Conservation (phyloP, 1,140 invertebrate species). For the Limonius californicus region DNA sequence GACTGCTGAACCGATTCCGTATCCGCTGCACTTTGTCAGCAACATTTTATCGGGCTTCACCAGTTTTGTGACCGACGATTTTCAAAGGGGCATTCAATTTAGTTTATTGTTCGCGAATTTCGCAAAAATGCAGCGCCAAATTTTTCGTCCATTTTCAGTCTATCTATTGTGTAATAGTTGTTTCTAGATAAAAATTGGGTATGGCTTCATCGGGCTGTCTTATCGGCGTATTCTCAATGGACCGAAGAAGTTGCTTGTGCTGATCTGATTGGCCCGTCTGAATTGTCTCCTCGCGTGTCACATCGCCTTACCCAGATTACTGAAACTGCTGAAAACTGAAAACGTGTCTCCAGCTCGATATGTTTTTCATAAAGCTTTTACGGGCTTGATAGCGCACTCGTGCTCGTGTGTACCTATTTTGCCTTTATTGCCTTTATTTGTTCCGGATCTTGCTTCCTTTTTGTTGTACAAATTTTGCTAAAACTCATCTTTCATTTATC, state of each 20-base stretch:
- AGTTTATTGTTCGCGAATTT: not conserved
- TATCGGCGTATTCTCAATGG: not conserved
- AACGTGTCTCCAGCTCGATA: not conserved
- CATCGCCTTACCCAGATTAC: not conserved
- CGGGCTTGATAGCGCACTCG: not conserved
- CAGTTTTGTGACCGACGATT: not conserved
- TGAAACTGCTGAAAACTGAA: not conserved
- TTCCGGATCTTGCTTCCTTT: too few species aligned
- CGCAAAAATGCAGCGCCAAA: not conserved
- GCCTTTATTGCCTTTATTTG: not conserved
- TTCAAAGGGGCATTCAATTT: not conserved
- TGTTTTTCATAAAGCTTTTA: not conserved
- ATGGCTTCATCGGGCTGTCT: too few species aligned
- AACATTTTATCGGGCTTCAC: not conserved
- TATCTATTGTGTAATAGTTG: too few species aligned
- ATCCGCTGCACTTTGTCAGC: constrained; percentile 1
- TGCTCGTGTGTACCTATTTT: not conserved
- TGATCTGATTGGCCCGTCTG: not conserved
- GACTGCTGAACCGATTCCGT: not conserved
- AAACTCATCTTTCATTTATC: too few species aligned
- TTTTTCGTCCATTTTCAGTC: too few species aligned
- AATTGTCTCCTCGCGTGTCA: not conserved
- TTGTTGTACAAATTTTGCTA: too few species aligned
- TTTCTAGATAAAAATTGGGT: too few species aligned
- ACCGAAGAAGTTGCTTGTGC: not conserved